phyloP scores from a whole-genome alignment of 2,797 vertebrate species.

The Linurgus olivaceus region DNA sequence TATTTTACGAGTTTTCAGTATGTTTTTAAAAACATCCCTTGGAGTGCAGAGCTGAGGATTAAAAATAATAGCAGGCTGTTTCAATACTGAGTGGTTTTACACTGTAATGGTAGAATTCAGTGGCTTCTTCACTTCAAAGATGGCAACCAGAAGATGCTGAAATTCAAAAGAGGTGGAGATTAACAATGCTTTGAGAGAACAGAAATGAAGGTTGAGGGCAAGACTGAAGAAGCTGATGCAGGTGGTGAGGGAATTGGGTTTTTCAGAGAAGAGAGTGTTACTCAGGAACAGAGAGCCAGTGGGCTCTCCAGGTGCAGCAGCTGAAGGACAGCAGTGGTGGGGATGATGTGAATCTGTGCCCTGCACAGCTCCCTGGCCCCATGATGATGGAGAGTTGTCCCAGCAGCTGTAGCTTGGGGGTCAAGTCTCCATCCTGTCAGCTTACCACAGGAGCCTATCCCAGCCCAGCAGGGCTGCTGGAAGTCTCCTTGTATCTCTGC shows the following conservation, averaged over 20 bases:
- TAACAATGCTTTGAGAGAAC: background rate
- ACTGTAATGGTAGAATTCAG: background rate
- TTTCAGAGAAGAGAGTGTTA: background rate
- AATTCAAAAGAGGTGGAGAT: background rate
- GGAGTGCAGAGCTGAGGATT: background rate
- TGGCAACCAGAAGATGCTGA: background rate
- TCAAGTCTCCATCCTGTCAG: background rate
- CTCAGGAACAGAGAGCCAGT: background rate
- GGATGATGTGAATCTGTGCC: background rate
- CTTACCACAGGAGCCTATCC: background rate
- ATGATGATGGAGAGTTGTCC: rapidly evolving
- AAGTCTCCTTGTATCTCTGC: background rate
- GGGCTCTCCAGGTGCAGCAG: background rate
- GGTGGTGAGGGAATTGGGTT: background rate
- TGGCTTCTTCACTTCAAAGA: background rate
- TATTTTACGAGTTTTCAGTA: background rate
- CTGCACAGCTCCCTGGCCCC: background rate
- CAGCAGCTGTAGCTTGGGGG: background rate
- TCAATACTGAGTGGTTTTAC: background rate
- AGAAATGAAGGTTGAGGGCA: background rate
- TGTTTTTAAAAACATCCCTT: background rate
- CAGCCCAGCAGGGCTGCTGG: background rate
- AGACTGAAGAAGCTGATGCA: background rate
- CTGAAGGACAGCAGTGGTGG: background rate
- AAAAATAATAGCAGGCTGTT: background rate